These are phyloP conservation scores for Xylota sylvarum DNA, from an alignment of 2,888 invertebrate genomes.

Conservation along the genomic window DNA sequence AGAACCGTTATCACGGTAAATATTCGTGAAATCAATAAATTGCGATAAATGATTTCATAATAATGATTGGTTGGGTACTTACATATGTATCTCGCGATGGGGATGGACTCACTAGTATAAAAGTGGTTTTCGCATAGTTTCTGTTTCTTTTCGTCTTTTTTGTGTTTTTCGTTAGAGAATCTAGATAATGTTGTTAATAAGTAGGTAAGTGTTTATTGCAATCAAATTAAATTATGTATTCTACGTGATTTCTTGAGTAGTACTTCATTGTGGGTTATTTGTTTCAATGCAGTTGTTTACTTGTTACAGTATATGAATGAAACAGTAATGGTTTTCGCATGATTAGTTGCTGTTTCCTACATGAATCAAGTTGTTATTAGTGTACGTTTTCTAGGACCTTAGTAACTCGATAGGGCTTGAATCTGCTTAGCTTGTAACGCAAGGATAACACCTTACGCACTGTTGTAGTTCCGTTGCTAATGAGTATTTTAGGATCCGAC, in stretches of 20 bases:
- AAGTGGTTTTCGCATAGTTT: background rate
- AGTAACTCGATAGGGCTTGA: no score
- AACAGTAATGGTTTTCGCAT: no score
- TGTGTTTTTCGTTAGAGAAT: background rate
- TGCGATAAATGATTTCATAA: conserved; percentile 6
- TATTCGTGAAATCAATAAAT: conserved; percentile 30
- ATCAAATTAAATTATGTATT: background rate
- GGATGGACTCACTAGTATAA: background rate
- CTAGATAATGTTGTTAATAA: background rate
- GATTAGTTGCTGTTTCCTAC: no score
- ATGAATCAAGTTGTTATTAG: no score
- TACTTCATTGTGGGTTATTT: background rate
- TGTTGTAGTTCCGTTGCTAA: no score
- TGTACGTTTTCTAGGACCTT: no score
- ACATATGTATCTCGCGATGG: background rate
- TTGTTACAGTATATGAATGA: background rate
- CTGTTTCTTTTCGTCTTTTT: background rate
- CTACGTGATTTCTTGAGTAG: background rate
- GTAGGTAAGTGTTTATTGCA: background rate
- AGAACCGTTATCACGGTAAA: conserved; percentile 31
- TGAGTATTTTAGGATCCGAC: no score
- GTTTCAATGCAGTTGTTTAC: background rate
- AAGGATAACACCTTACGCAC: no score
- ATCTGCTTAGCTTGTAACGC: no score
- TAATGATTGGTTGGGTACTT: background rate